Base-by-base conservation (phyloP, 2,797 vertebrate species). In the Linurgus olivaceus region DNA sequence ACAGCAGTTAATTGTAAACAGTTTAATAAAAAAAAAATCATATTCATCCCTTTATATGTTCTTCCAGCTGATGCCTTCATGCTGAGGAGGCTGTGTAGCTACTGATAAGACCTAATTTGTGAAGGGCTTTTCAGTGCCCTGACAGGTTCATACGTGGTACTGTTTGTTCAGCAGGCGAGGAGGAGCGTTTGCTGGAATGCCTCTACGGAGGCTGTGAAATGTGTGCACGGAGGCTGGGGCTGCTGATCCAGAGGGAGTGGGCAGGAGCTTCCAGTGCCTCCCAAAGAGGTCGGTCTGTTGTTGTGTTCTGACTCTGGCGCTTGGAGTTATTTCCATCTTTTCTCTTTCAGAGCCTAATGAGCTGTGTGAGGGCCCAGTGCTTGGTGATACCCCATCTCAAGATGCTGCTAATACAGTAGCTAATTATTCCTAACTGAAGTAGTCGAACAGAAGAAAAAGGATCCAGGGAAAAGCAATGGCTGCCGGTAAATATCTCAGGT, bases 381-480 rank as follows among this genome's bases (percentile, higher is more conserved):
- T 88, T 29, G 31, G 83, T 96, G 95, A 95, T 90, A 97, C 58
- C 51, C 48, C 54, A 47, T 80, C 84, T 94, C 93, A 96, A 95
- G 94, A 96, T 97, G 97, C 90, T 97, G 72, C 61, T 91, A 95
- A 96, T 87, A 96, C 94, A 97, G 78, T 97, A 95, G 97, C 96
- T 96, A 97, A 97, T 96, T 95, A 54, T 94, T 97, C 90, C 97
- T 97, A 97, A 92, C 97, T 98, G 98, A 98, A 95, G 98, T 97
- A 95, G 88, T 97, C 88, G 90, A 95, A 91, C 95, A 51, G 91
- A 58, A 90, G 87, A 96, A 95, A 95, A 97, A 97, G 93, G 91
- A 96, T 91, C 84, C 90, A 82, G 87, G 77, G 31, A 86, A 94
- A 97, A 96, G 96, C 98, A 92, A 99, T 99, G 99, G 98, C 99